Conservation (phyloP, 2,888 invertebrate species). For the Hermodice carunculata region DNA sequence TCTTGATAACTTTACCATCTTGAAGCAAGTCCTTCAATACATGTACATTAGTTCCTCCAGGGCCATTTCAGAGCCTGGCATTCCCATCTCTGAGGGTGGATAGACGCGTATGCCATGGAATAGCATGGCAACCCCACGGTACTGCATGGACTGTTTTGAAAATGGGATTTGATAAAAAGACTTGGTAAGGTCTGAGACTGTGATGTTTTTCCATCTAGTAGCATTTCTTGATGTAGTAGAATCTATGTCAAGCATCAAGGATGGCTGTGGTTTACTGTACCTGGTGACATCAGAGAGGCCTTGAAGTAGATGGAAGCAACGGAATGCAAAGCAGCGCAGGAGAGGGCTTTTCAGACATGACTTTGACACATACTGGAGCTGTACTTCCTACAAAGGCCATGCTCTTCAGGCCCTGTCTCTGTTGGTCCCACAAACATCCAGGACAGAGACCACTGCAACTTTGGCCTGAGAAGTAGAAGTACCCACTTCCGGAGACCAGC, state of each 20-base stretch:
- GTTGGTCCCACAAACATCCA: too few species aligned
- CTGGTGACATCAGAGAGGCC: neutral
- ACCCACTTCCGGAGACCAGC: too few species aligned
- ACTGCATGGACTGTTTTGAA: conserved; percentile 15
- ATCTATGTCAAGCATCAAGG: conserved; percentile 17
- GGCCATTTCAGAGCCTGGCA: conserved; percentile 7
- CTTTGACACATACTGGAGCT: too few species aligned
- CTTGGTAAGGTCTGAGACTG: neutral
- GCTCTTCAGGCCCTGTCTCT: too few species aligned
- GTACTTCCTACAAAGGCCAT: too few species aligned
- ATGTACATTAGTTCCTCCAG: conserved; percentile 20
- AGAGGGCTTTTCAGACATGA: too few species aligned
- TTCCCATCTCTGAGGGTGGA: conserved; percentile 21
- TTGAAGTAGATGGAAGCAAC: neutral
- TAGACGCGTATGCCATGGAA: conserved; percentile 41
- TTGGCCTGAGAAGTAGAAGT: too few species aligned
- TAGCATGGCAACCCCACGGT: conserved; percentile 32
- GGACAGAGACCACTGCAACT: too few species aligned
- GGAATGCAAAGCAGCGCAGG: too few species aligned
- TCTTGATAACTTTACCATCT: conserved; percentile 38
- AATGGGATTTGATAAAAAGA: conserved; percentile 43
- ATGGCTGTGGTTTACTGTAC: neutral
- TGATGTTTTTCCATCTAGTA: conserved; percentile 13
- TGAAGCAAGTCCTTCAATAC: conserved; percentile 32
- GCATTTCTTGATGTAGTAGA: conserved; percentile 3